phyloP scores from a whole-genome alignment of 2,797 vertebrate species.

The Taeniopygia guttata region DNA sequence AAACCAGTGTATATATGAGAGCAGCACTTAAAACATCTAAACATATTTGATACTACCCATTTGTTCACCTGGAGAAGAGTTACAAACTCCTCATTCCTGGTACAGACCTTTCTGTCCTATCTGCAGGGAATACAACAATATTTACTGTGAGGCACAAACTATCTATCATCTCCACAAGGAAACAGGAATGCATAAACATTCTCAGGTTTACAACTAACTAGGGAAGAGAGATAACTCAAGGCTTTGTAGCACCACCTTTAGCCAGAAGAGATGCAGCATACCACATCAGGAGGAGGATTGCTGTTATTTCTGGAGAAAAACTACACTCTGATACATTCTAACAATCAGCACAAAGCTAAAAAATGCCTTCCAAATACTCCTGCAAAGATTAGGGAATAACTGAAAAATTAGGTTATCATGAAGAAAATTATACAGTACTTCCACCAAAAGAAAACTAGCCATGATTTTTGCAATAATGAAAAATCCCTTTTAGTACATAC shows the following conservation, averaged over 20 bases:
- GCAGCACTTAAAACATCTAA: not conserved
- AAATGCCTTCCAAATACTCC: not conserved
- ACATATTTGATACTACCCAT: not conserved
- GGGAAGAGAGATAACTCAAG: not conserved
- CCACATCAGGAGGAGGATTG: not conserved
- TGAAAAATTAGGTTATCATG: not conserved
- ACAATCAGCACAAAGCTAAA: not conserved
- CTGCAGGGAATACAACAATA: not conserved
- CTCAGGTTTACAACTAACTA: not conserved
- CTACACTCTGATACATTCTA: not conserved
- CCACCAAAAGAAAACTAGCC: not conserved
- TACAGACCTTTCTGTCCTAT: not conserved
- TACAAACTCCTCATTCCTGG: not conserved
- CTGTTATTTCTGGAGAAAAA: not conserved
- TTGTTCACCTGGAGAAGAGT: not conserved
- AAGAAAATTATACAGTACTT: not conserved
- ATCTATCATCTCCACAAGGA: not conserved
- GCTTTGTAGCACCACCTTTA: not conserved
- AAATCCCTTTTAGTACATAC: not conserved
- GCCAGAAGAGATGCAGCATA: not conserved
- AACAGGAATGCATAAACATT: not conserved
- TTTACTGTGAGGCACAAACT: not conserved
- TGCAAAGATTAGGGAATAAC: not conserved
- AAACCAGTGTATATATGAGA: not conserved
- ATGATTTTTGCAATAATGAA: not conserved